Evolutionary conservation across 2,797 vertebrate genomes (phyloP).

Genomic region (Pteropus rufus): DNA sequence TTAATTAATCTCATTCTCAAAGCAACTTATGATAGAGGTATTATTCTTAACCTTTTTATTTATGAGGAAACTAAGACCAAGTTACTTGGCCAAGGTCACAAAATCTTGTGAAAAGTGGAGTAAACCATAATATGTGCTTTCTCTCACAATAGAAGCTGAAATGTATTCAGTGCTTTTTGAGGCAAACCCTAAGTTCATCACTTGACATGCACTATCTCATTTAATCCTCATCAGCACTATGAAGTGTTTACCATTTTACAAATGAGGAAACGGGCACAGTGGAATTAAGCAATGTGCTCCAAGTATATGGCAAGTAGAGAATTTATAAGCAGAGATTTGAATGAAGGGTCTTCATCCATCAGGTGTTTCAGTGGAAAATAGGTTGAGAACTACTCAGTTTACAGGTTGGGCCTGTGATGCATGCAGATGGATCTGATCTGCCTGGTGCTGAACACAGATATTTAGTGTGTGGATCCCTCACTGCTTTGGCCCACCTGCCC

Average conservation of each 20-base stretch:
- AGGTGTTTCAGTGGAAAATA: neutral
- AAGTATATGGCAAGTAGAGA: neutral
- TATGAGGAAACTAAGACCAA: constrained; percentile 3
- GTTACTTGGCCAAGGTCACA: neutral
- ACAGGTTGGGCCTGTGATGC: neutral
- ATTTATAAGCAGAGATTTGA: neutral
- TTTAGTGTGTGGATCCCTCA: neutral
- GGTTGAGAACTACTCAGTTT: neutral
- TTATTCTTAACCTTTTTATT: constrained; percentile 18
- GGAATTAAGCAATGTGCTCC: neutral
- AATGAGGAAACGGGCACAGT: neutral
- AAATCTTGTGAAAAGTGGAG: neutral
- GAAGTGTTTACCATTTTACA: neutral
- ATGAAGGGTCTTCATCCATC: neutral
- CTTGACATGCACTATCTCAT: neutral
- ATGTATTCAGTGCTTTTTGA: neutral
- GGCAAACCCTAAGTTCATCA: neutral
- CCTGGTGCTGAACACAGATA: neutral
- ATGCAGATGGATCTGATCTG: neutral
- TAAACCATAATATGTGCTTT: neutral
- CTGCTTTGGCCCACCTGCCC: neutral
- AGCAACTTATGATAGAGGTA: neutral
- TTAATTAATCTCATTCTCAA: constrained; percentile 1
- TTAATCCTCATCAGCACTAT: neutral
- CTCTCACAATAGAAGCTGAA: neutral